These are phyloP conservation scores for Rhamphomyia laevipes DNA, from an alignment of 2,888 invertebrate species.

Conservation along the genomic window DNA sequence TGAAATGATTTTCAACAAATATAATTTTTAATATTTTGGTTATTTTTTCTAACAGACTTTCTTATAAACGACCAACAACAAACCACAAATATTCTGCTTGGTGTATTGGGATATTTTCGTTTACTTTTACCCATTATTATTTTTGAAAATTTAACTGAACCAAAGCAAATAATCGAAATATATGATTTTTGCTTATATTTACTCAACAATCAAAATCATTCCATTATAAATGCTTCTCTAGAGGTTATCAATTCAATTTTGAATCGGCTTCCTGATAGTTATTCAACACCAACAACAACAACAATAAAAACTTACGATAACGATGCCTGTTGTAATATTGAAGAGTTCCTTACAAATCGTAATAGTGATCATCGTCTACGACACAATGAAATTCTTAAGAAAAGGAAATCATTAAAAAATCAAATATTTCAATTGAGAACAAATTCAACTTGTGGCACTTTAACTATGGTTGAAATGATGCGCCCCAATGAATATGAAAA, in stretches of 20 bases:
- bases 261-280: slow-evolving; percentile 16
- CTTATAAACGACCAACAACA: background rate
- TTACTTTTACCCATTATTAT: slow-evolving; percentile 47
- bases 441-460: slow-evolving; percentile 17
- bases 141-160: slow-evolving; percentile 23
- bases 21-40: too few species aligned
- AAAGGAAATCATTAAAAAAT: slow-evolving; percentile 38
- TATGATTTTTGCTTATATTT: slow-evolving; percentile 67
- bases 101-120: slow-evolving; percentile 53
- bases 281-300: slow-evolving; percentile 8
- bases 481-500: background rate
- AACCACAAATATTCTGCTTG: slow-evolving; percentile 31
- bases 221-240: slow-evolving; percentile 75
- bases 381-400: slow-evolving; percentile 35
- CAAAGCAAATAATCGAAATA: slow-evolving; percentile 45
- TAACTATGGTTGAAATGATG: slow-evolving; percentile 9
- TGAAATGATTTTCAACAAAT: too few species aligned
- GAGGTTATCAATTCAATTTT: slow-evolving; percentile 46
- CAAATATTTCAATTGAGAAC: slow-evolving; percentile 37
- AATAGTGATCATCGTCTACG: background rate
- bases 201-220: slow-evolving; percentile 64
- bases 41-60: too few species aligned
- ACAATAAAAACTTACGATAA: background rate
- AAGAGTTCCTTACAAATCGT: background rate
- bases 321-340: too few species aligned